Evolutionary conservation across 2,888 invertebrate species (phyloP).

Genomic region (Erynnis tages): DNA sequence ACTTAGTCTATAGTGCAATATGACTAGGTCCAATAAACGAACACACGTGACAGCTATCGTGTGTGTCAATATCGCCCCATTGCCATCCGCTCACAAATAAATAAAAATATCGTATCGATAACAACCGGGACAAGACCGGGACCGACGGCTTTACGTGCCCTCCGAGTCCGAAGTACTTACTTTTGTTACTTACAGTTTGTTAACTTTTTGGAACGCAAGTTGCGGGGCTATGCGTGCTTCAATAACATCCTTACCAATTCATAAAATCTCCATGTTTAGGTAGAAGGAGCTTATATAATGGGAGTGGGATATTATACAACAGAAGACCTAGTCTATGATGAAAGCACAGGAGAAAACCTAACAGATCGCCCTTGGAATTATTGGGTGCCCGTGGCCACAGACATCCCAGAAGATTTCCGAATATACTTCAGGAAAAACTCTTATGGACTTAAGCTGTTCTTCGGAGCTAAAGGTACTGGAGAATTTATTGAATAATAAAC

Average conservation of each 20-base stretch:
- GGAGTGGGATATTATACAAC: constrained; percentile 84
- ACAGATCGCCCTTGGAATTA: constrained; percentile 87
- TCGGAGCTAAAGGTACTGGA: constrained; percentile 69
- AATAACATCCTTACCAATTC: too few species aligned
- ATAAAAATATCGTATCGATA: too few species aligned
- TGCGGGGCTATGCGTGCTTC: background rate
- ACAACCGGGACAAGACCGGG: too few species aligned
- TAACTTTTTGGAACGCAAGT: background rate
- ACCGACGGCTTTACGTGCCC: too few species aligned
- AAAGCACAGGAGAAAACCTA: constrained; percentile 78
- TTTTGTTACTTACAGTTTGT: too few species aligned
- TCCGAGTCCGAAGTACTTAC: too few species aligned
- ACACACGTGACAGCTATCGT: too few species aligned
- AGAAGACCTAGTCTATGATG: constrained; percentile 81
- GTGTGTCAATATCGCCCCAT: too few species aligned
- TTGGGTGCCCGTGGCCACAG: constrained; percentile 83
- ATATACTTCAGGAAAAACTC: constrained; percentile 79
- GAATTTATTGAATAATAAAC: background rate
- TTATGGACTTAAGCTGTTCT: constrained; percentile 77
- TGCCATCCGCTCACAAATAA: too few species aligned
- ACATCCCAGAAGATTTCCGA: constrained; percentile 84
- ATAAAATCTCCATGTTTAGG: constrained; percentile 40
- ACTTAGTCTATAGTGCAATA: too few species aligned
- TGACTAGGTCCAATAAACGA: too few species aligned
- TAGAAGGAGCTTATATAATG: constrained; percentile 86